Percentiles rank a stretch among this genome's conserved stretches.
These are phyloP conservation scores for Arenicola marina DNA, from an alignment of 2,888 invertebrate species.

Conservation along the genomic window DNA sequence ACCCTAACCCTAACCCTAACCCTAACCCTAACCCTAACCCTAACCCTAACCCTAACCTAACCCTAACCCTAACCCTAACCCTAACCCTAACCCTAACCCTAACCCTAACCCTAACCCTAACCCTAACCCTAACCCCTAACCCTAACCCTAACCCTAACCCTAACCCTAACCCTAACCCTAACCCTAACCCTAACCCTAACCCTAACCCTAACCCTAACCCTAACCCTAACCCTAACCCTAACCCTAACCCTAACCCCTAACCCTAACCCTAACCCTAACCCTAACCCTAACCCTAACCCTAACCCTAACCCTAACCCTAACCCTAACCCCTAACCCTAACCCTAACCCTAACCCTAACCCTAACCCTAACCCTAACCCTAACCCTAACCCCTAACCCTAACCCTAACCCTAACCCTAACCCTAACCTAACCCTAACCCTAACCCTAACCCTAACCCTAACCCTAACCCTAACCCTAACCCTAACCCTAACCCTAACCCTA, in stretches of 20 bases:
- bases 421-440: too few species aligned
- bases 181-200: constrained; percentile 27
- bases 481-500: constrained; percentile 25
- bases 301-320: constrained; percentile 30
- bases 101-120: constrained; percentile 16
- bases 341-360: constrained; percentile 31
- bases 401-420: too few species aligned
- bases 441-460: constrained; percentile 21
- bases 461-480: constrained; percentile 12
- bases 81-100: constrained; percentile 22
- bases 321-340: too few species aligned
- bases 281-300: constrained; percentile 34
- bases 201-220: constrained; percentile 37
- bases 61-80: constrained; percentile 15
- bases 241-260: too few species aligned
- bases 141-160: constrained; percentile 21
- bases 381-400: too few species aligned
- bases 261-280: too few species aligned
- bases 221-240: constrained; percentile 37
- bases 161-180: constrained; percentile 22
- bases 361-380: constrained; percentile 21
- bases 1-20: constrained; percentile 18
- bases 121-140: too few species aligned
- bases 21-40: constrained; percentile 18
- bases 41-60: too few species aligned